Base-by-base conservation (phyloP, 2,888 invertebrate genomes). In the Drosophila subquinaria region DNA sequence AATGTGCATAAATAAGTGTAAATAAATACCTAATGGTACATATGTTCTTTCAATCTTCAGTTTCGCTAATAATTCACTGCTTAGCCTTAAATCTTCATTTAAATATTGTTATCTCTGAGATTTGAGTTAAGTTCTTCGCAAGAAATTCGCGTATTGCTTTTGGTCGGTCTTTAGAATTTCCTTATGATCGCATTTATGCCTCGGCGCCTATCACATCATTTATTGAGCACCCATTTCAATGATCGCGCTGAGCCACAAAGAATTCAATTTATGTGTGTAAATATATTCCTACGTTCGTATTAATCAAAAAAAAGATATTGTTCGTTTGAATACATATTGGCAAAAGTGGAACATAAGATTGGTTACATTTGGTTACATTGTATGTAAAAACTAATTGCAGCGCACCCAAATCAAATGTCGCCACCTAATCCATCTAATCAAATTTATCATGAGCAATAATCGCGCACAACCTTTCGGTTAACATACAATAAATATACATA, bases 161-260 rank as follows among this genome's bases (percentile, higher is more conserved):
- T 70, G 55, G 61, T 69, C 56, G 60, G 70, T 75, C 55, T 67
- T 76, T 56, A 57, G 48, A 67, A 45, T 30, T 53, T 60, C 11
- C 11, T 38, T 59, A 17, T 20, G 38, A n/a, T 45, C 10, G 23
- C 10, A 15, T 33, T 45, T 51, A 45, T 57, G 65, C 27, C 53
- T 56, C 60, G 40, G 59, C 65, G 27, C 48, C 35, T 67, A 50
- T 70, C 63, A 79, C 62, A 62, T 55, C 43, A 40, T 56, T 40
- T 59, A 23, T 75, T 79, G 79, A 77, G 79, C 79, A 77, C 69
- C 45, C n/a, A 53, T 43, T 63, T 59, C 66, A 69, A 80, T 65
- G 76, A 70, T 43, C 52, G 64, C 69, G 64, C 79, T 53, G 70
- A 72, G 63, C 66, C 66, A 69, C 20, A 76, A 69, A 47, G 10